Percentiles rank a stretch among this genome's conserved stretches.
Evolutionary conservation across 1,140 invertebrate species (phyloP).

Genomic region (Tribolium madens): DNA sequence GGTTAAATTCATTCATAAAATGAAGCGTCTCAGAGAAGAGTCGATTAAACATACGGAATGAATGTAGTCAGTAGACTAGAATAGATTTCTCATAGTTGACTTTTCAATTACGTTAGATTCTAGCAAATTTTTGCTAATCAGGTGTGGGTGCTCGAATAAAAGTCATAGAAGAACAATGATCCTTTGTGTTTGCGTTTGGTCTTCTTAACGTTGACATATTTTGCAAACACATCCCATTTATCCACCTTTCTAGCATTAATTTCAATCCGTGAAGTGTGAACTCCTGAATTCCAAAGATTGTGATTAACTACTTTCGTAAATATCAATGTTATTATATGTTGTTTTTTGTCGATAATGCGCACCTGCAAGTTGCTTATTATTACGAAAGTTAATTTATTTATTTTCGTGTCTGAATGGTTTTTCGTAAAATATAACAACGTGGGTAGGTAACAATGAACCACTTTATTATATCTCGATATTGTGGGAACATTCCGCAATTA

Average conservation of each 20-base stretch:
- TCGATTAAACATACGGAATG: no score
- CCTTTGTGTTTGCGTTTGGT: neutral
- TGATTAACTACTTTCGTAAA: slow-evolving; percentile 20
- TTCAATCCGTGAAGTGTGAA: neutral
- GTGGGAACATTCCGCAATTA: slow-evolving; percentile 20
- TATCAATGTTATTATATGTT: slow-evolving; percentile 26
- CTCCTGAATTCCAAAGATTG: neutral
- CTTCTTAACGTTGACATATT: neutral
- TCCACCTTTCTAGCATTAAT: slow-evolving; percentile 19
- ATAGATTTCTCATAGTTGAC: neutral
- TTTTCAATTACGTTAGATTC: neutral
- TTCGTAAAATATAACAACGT: neutral
- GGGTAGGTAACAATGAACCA: slow-evolving; percentile 28
- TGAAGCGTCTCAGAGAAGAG: neutral
- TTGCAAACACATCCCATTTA: slow-evolving; percentile 22
- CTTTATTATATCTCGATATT: slow-evolving; percentile 2
- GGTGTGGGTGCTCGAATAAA: neutral
- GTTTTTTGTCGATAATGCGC: slow-evolving; percentile 10
- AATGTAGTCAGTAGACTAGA: neutral
- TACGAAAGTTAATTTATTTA: slow-evolving; percentile 30
- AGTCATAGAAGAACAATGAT: neutral
- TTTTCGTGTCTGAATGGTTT: neutral
- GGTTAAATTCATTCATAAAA: slow-evolving; percentile 11
- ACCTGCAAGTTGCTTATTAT: slow-evolving; percentile 25
- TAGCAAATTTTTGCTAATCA: neutral